Conservation (phyloP, 2,113 vertebrate genomes). For the Lophius piscatorius region DNA sequence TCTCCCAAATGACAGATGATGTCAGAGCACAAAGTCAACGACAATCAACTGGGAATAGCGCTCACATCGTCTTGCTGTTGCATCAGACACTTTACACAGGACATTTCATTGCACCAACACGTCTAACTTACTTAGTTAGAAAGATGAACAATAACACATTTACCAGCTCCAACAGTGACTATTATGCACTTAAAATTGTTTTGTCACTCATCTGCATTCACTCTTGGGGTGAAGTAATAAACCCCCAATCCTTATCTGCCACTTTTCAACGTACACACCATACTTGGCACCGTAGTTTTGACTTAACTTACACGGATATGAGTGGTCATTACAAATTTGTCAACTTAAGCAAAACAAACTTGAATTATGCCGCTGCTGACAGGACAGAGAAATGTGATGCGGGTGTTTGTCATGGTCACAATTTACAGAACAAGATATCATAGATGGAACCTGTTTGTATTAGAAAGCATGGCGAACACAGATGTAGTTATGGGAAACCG, state of each 20-base stretch:
- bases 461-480: conserved; percentile 11
- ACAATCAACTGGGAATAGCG: conserved; percentile 7
- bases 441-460: no score
- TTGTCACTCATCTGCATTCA: background rate
- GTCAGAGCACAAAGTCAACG: conserved; percentile 1
- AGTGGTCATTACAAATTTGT: conserved; percentile 7
- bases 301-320: conserved; percentile 17
- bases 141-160: conserved; percentile 11
- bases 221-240: conserved; percentile 4
- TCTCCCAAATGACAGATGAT: conserved; percentile 14
- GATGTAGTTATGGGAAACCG: conserved; percentile 4
- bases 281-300: conserved; percentile 1
- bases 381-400: background rate
- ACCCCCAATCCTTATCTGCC: background rate
- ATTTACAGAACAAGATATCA: conserved; percentile 14
- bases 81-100: conserved; percentile 7
- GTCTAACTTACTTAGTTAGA: conserved; percentile 8
- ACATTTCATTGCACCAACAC: conserved; percentile 12
- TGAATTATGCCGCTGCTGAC: background rate
- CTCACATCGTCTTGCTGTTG: background rate
- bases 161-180: conserved; percentile 7
- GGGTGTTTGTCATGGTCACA: background rate
- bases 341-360: conserved; percentile 16
- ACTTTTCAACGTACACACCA: conserved; percentile 4
- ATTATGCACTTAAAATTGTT: conserved; percentile 5